Percentiles rank a stretch among this genome's conserved stretches.
Evolutionary conservation across 2,113 vertebrate species (phyloP).

Genomic region (Parus major): DNA sequence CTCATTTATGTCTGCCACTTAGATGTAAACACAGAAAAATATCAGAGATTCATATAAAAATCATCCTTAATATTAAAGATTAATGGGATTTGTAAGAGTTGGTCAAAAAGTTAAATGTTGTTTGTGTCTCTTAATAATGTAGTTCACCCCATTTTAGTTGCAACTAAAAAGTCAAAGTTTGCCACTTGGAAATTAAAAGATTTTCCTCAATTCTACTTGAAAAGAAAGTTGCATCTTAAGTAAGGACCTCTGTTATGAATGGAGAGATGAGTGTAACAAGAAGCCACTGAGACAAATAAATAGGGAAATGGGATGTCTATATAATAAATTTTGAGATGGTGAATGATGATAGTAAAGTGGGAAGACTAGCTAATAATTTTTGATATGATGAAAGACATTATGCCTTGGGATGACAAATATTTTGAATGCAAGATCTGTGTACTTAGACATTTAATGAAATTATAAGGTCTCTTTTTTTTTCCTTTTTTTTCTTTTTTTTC

Average conservation of each 20-base stretch:
- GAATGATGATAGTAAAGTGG: neutral
- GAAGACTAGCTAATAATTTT: neutral
- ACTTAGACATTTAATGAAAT: neutral
- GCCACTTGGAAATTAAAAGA: neutral
- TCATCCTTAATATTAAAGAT: neutral
- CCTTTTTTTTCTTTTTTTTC: neutral
- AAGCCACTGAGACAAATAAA: neutral
- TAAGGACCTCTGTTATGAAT: neutral
- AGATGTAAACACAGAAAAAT: neutral
- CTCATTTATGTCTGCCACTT: neutral
- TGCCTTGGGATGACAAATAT: neutral
- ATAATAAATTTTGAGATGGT: neutral
- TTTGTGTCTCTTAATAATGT: neutral
- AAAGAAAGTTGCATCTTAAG: neutral
- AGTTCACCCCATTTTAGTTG: neutral
- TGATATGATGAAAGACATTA: neutral
- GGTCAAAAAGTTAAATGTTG: neutral
- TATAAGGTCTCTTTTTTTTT: fast-evolving
- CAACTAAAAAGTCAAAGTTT: neutral
- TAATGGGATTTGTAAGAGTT: neutral
- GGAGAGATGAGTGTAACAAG: neutral
- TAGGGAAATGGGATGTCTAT: neutral
- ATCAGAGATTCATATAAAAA: neutral
- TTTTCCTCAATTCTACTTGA: neutral
- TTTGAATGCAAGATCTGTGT: neutral